Percentiles rank a stretch among this genome's conserved stretches.
Evolutionary conservation across 2,888 invertebrate genomes (phyloP).

Genomic region (Heliconius hortense): DNA sequence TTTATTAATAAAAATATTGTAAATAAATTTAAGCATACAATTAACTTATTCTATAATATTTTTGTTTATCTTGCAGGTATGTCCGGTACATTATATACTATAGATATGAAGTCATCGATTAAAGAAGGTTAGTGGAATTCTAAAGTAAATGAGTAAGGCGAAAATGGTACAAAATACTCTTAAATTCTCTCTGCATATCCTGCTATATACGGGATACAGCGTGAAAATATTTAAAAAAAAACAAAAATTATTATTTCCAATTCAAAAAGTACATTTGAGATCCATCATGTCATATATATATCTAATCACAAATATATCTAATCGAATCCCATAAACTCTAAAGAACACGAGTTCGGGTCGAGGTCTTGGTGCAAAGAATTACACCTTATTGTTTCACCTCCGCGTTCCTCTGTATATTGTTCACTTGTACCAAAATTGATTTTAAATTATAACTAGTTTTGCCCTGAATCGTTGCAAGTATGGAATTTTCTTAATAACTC

Average conservation of each 20-base stretch:
- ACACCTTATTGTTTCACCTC: constrained; percentile 30
- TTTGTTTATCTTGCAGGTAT: constrained; percentile 17
- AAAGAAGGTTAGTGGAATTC: constrained; percentile 10
- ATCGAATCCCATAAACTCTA: background rate
- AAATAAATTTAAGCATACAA: background rate
- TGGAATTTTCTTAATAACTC: constrained; percentile 2
- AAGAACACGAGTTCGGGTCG: constrained; percentile 10
- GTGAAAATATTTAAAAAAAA: no score
- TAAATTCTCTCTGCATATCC: no score
- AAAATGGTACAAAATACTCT: no score
- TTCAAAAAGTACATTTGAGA: no score
- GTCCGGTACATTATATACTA: background rate
- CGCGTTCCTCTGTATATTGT: constrained; percentile 27
- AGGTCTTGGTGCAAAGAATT: constrained; percentile 14
- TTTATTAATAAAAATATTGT: background rate
- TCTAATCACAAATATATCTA: background rate
- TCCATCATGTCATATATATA: no score
- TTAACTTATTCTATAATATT: background rate
- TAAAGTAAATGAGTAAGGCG: no score
- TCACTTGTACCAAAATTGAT: constrained; percentile 23
- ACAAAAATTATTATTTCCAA: no score
- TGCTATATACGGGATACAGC: no score
- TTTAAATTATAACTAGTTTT: constrained; percentile 19
- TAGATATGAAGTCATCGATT: background rate
- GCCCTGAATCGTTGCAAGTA: background rate